phyloP scores from a whole-genome alignment of 2,888 invertebrate genomes.

The Torymus aiolomorphi region DNA sequence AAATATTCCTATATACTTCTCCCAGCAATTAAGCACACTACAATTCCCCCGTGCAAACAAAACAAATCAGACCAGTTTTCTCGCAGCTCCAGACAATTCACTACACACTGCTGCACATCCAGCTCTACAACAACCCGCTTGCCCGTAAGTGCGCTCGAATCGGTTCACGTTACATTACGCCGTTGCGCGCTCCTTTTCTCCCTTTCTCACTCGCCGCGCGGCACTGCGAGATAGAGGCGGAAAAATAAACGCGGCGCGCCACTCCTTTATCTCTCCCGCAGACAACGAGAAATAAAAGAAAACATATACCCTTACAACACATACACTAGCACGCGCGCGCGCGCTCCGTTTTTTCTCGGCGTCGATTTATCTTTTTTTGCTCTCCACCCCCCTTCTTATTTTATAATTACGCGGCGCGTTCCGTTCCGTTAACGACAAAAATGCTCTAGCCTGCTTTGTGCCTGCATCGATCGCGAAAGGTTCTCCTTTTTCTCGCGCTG shows the following conservation, averaged over 20 bases:
- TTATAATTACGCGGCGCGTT: conserved; percentile 30
- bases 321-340: too few species aligned
- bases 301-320: too few species aligned
- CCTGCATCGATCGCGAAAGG: background rate
- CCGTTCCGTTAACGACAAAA: conserved; percentile 33
- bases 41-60: background rate
- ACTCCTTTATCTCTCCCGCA: too few species aligned
- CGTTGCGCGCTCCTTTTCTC: background rate
- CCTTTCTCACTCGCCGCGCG: background rate
- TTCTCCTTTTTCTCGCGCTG: background rate
- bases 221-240: background rate
- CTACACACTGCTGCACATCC: too few species aligned
- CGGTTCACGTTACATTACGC: background rate
- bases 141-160: too few species aligned
- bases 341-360: too few species aligned
- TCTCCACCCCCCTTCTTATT: background rate
- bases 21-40: background rate
- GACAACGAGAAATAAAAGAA: too few species aligned
- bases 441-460: background rate
- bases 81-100: too few species aligned
- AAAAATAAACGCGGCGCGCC: background rate
- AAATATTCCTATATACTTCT: background rate
- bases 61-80: too few species aligned
- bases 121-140: too few species aligned
- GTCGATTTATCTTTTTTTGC: too few species aligned